Percentiles rank a stretch among this genome's conserved stretches.
These are phyloP conservation scores for Megaptera novaeangliae DNA, from an alignment of 2,113 vertebrate genomes.

Conservation along the genomic window DNA sequence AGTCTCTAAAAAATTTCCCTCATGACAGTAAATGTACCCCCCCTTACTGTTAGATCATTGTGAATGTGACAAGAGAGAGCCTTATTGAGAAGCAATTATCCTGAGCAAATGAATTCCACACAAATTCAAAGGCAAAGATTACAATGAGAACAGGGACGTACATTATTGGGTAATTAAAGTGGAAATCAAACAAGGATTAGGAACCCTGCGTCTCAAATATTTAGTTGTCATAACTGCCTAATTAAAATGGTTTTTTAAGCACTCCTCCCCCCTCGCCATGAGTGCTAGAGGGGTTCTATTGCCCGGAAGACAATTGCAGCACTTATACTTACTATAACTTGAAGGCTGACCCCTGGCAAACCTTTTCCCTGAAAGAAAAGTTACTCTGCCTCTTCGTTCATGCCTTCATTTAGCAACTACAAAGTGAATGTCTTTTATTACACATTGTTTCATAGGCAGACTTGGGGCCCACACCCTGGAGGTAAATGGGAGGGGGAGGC, in stretches of 20 bases:
- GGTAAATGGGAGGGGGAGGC: neutral
- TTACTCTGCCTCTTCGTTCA: slow-evolving; percentile 50
- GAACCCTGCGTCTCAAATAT: slow-evolving; percentile 65
- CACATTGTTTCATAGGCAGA: neutral
- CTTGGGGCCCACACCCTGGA: neutral
- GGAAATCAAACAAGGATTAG: slow-evolving; percentile 72
- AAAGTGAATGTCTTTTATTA: neutral
- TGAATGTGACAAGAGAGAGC: slow-evolving; percentile 42
- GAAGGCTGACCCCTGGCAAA: slow-evolving; percentile 57
- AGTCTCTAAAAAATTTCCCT: neutral
- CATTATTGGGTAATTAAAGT: slow-evolving; percentile 71
- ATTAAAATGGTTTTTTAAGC: slow-evolving; percentile 62
- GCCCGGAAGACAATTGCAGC: slow-evolving; percentile 60
- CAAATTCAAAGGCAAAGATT: slow-evolving; percentile 62
- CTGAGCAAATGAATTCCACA: slow-evolving; percentile 51
- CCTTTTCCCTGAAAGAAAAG: slow-evolving; percentile 40
- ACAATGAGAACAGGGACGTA: slow-evolving; percentile 63
- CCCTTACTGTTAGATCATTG: slow-evolving; percentile 36
- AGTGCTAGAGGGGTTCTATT: neutral
- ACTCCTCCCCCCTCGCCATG: neutral
- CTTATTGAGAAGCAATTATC: slow-evolving; percentile 63
- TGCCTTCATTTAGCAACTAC: slow-evolving; percentile 17
- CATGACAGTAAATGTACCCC: neutral
- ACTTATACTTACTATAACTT: slow-evolving; percentile 35
- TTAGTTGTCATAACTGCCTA: slow-evolving; percentile 76